phyloP scores from a whole-genome alignment of 2,888 invertebrate genomes.

The Hyppa rectilinea region DNA sequence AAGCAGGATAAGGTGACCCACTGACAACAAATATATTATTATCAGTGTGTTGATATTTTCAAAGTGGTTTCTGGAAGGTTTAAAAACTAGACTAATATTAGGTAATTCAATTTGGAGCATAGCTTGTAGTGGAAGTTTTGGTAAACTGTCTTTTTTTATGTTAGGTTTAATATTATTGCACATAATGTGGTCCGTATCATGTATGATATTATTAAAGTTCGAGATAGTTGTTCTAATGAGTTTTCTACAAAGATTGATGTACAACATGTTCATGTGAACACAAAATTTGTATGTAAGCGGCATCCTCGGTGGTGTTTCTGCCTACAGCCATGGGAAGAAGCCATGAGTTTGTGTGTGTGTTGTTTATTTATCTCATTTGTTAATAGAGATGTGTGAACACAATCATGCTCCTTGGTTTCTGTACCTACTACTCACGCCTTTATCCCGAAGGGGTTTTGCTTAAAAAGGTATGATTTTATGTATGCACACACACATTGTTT shows the following conservation, averaged over 20 bases:
- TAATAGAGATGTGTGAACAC: not conserved
- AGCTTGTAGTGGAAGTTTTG: not conserved
- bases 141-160: not conserved
- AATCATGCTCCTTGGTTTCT: not conserved
- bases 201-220: not conserved
- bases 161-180: not conserved
- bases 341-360: no score
- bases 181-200: not conserved
- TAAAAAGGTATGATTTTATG: not conserved
- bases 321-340: no score
- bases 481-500: not conserved
- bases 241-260: not conserved
- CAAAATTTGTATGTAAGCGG: no score
- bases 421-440: not conserved
- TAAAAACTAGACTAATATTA: conserved; percentile 11
- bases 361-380: no score
- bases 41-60: conserved; percentile 4
- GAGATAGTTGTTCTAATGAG: not conserved
- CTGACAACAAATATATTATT: conserved; percentile 6
- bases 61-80: conserved; percentile 11
- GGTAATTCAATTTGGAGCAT: not conserved
- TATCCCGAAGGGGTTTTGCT: not conserved
- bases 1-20: not conserved
- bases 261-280: not conserved
- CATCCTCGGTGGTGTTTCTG: no score